Percentiles rank a stretch among this genome's conserved stretches.
Conservation (phyloP, 2,888 invertebrate species). For the Tenthredo notha region DNA sequence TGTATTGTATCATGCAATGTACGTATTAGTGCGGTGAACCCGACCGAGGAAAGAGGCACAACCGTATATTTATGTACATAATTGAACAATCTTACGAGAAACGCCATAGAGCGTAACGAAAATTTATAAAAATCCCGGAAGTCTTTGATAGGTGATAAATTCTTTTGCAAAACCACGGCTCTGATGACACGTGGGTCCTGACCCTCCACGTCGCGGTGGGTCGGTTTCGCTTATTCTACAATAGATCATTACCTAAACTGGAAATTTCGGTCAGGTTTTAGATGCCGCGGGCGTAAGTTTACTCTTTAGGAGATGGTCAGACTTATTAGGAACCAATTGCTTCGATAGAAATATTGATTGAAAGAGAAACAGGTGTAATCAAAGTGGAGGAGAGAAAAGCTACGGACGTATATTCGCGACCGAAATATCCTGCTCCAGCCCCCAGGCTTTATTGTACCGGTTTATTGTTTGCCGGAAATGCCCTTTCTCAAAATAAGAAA, state of each 20-base stretch:
- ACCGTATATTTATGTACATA: background rate
- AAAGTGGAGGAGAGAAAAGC: background rate
- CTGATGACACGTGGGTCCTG: background rate
- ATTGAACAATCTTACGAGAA: background rate
- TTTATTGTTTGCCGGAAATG: slow-evolving; percentile 33
- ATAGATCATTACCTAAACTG: slow-evolving; percentile 2
- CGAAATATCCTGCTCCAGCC: background rate
- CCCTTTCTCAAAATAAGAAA: slow-evolving; percentile 22
- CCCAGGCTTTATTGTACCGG: background rate
- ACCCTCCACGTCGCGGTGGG: background rate
- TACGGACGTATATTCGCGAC: background rate
- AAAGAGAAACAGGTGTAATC: slow-evolving; percentile 19
- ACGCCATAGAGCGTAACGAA: background rate
- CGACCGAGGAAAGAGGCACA: slow-evolving; percentile 12
- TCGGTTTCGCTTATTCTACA: background rate
- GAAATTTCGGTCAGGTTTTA: background rate
- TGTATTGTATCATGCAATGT: background rate
- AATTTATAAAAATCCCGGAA: background rate
- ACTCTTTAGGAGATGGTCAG: background rate
- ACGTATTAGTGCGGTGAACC: slow-evolving; percentile 23
- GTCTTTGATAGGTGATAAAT: background rate
- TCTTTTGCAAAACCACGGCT: background rate
- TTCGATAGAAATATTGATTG: slow-evolving; percentile 16
- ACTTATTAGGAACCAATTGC: slow-evolving; percentile 14
- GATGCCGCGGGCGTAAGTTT: background rate